phyloP scores from a whole-genome alignment of 2,888 invertebrate species.

The Oscheius sp. region DNA sequence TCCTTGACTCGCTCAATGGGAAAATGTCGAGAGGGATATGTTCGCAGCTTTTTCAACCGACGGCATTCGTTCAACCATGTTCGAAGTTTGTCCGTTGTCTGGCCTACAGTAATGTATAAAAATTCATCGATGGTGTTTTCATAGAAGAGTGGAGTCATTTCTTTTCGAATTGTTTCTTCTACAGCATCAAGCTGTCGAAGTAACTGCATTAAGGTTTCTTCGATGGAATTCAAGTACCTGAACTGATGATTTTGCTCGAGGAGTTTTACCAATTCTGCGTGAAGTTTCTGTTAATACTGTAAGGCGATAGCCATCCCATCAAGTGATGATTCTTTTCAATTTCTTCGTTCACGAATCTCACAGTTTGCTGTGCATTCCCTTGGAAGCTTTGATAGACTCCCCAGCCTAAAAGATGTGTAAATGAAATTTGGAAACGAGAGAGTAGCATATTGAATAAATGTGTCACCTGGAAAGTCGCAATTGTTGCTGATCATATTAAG shows the following conservation, averaged over 20 bases:
- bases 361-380: slow-evolving; percentile 37
- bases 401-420: slow-evolving; percentile 39
- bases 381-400: slow-evolving; percentile 48
- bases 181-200: slow-evolving; percentile 32
- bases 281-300: slow-evolving; percentile 52
- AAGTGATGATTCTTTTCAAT: slow-evolving; percentile 53
- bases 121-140: slow-evolving; percentile 63
- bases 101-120: slow-evolving; percentile 40
- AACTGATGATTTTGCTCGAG: not conserved
- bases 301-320: slow-evolving; percentile 61
- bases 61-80: slow-evolving; percentile 31
- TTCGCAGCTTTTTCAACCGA: slow-evolving; percentile 28
- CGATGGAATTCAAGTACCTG: slow-evolving; percentile 53
- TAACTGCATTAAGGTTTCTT: slow-evolving; percentile 32
- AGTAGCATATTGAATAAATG: not conserved
- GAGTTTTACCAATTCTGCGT: slow-evolving; percentile 53
- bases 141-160: slow-evolving; percentile 53
- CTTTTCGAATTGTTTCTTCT: slow-evolving; percentile 43
- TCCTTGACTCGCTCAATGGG: slow-evolving; percentile 29
- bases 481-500: slow-evolving; percentile 34
- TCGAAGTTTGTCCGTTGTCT: slow-evolving; percentile 29
- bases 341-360: slow-evolving; percentile 39
- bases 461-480: slow-evolving; percentile 46
- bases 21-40: slow-evolving; percentile 39
- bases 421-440: not conserved